phyloP scores from a whole-genome alignment of 2,888 invertebrate genomes.

The Idaea biselata region DNA sequence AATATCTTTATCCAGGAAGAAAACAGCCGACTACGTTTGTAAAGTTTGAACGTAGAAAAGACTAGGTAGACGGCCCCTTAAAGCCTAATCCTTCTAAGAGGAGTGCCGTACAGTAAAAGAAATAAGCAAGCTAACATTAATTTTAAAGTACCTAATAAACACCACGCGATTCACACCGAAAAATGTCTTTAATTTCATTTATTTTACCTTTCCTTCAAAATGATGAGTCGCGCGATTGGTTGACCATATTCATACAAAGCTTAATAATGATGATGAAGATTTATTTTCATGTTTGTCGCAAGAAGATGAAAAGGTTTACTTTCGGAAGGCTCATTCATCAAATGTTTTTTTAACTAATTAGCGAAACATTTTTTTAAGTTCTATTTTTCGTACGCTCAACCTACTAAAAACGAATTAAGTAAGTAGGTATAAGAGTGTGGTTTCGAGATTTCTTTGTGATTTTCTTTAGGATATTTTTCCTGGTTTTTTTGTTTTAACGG shows the following conservation, averaged over 20 bases:
- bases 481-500: slow-evolving; percentile 1
- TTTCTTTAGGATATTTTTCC: not conserved
- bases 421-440: not conserved
- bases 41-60: too few relatives aligned
- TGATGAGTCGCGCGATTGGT: too few relatives aligned
- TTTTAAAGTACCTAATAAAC: too few relatives aligned
- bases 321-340: slow-evolving; percentile 20
- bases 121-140: too few relatives aligned
- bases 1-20: too few relatives aligned
- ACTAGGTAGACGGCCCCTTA: too few relatives aligned
- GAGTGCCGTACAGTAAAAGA: too few relatives aligned
- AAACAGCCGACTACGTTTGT: too few relatives aligned
- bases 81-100: too few relatives aligned
- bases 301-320: slow-evolving; percentile 8
- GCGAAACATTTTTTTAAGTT: not conserved
- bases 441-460: slow-evolving; percentile 3
- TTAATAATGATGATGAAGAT: slow-evolving; percentile 21
- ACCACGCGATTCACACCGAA: too few relatives aligned
- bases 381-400: not conserved
- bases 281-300: slow-evolving; percentile 22
- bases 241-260: slow-evolving; percentile 6
- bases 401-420: not conserved
- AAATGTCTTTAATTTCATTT: too few relatives aligned
- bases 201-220: too few relatives aligned
- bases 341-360: slow-evolving; percentile 12